Conservation (phyloP, 2,888 invertebrate genomes). For the Mantis religiosa region DNA sequence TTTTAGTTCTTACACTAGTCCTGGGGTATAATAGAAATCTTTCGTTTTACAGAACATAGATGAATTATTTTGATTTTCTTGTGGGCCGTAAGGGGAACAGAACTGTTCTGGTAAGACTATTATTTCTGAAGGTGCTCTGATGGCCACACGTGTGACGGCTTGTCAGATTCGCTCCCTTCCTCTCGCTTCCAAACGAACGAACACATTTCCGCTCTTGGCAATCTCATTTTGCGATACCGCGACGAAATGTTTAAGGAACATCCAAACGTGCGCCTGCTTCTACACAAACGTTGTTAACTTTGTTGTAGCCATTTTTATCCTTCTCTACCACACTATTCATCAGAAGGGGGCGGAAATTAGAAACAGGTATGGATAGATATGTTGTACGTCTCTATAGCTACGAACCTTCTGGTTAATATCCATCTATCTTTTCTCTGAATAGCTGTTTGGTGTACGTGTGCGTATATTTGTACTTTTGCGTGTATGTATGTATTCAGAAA, state of each 20-base stretch:
- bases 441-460: constrained; percentile 3
- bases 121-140: neutral
- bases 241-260: neutral
- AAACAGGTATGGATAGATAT: neutral
- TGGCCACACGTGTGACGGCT: neutral
- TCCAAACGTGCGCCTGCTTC: neutral
- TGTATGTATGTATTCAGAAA: neutral
- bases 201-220: neutral
- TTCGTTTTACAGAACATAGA: too few relatives aligned
- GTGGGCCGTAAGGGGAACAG: too few relatives aligned
- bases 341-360: constrained; percentile 3
- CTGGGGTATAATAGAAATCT: too few relatives aligned
- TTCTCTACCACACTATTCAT: neutral
- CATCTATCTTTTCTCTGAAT: constrained; percentile 15
- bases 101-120: too few relatives aligned
- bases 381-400: neutral
- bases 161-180: neutral
- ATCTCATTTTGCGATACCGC: neutral
- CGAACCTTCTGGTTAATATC: constrained; percentile 9
- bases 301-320: neutral
- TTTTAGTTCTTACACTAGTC: too few relatives aligned
- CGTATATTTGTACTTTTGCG: neutral
- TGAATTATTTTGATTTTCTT: too few relatives aligned
- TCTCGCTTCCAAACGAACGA: neutral
- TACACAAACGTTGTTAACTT: neutral